These are phyloP conservation scores for Philypnodon macrostomus DNA, from an alignment of 2,797 vertebrate species.

Conservation along the genomic window DNA sequence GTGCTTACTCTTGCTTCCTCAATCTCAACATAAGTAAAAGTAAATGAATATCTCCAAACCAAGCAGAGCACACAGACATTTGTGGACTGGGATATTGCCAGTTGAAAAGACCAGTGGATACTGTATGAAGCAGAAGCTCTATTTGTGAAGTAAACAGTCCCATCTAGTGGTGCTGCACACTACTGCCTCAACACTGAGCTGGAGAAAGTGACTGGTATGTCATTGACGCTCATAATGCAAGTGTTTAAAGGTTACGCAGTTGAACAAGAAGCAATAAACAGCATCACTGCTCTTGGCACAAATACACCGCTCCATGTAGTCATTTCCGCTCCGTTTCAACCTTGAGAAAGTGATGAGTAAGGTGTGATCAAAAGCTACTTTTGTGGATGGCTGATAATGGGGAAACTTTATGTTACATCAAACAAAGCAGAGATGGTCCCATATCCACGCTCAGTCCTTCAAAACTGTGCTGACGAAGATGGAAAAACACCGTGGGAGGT, in stretches of 20 bases:
- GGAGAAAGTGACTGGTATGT: background rate
- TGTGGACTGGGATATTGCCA: slow-evolving; percentile 11
- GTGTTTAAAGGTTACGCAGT: slow-evolving; percentile 2
- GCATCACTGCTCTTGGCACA: slow-evolving; percentile 7
- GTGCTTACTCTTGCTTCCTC: slow-evolving; percentile 2
- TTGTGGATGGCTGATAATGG: slow-evolving; percentile 46
- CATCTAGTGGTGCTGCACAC: slow-evolving; percentile 61
- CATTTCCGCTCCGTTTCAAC: slow-evolving; percentile 58
- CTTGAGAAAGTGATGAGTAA: slow-evolving; percentile 72
- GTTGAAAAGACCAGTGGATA: slow-evolving; percentile 11
- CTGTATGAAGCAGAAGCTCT: slow-evolving; percentile 3
- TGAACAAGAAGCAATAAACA: slow-evolving; percentile 6
- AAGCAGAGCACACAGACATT: slow-evolving; percentile 6
- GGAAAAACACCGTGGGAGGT: slow-evolving; percentile 37
- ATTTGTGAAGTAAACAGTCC: slow-evolving; percentile 44
- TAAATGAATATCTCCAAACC: background rate
- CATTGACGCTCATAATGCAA: background rate
- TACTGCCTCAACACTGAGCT: background rate
- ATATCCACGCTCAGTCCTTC: slow-evolving; percentile 40
- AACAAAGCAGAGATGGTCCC: slow-evolving; percentile 41
- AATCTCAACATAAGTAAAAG: slow-evolving; percentile 6
- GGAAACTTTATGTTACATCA: slow-evolving; percentile 57
- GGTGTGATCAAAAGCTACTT: slow-evolving; percentile 47
- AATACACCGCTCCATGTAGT: slow-evolving; percentile 12
- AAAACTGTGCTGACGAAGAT: slow-evolving; percentile 63